Evolutionary conservation across 2,888 invertebrate species (phyloP), one percentile per base, ranked within the genome.

Genomic region (Octodonta nipae): DNA sequence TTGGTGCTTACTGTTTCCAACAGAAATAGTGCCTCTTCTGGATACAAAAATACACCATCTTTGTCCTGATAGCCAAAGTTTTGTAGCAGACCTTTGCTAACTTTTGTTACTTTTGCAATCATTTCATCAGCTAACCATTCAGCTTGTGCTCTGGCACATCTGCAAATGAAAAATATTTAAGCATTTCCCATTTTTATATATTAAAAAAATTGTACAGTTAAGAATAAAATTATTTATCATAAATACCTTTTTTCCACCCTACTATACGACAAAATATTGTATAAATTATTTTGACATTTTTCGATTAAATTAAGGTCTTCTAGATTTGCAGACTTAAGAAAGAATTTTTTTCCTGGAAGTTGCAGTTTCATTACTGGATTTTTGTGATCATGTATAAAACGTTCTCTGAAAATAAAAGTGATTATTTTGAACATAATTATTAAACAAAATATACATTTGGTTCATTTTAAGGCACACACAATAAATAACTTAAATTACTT

Each of bases 1-100:
- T 31, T 15, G 6, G 12, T 27, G 50, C 64, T 64, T 63, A 78
- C 79, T 50, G 68, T 65, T 69, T 79, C 79, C 50, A 79, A 58
- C 28, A 79, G 60, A 51, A 67, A 70, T 25, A 79, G 56, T 20
- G 74, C 66, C 63, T 79, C 79, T 56, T 78, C 78, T 2, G 78
- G 75, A 28, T 64, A 58, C 2, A 80, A 42, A 41, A 47, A 58
- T 24, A 46, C 49, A 8, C 56, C 56, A 30, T 30, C 37, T 40
- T 52, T 52, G 37, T 56, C 52, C 40, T 54, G 54, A 36, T 44
- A 54, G 3, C 59, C 60, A 43, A 53, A 57, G 34, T 46, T 43
- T 22, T 47, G 44, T 12, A 54, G 33, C 5, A 53, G 41, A 8
- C 47, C 45, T 37, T 49, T 50, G 5, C 46, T 43, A 12, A 46